Base-by-base conservation (phyloP, 2,888 invertebrate genomes). In the Macrosiphum euphorbiae region DNA sequence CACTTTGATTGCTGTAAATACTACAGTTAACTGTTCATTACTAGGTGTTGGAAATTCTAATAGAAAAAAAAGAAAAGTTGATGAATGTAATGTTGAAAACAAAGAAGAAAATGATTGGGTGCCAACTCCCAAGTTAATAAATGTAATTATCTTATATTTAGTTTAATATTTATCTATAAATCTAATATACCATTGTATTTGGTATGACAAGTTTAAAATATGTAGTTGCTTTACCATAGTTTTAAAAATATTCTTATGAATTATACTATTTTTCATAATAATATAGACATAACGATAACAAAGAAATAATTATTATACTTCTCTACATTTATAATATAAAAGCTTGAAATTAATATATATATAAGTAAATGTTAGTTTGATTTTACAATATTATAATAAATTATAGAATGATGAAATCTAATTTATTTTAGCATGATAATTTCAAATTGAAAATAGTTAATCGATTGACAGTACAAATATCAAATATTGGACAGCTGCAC, bases 31-130 rank as follows among this genome's bases (percentile, higher is more conserved):
- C 84, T 85, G 78, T 84, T 93, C 88, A 35, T 5, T 52, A 47
- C 24, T 93, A 47, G 35, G 26, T 44, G 8, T 55, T 89, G 89
- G 85, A 47, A 44, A 5, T 44, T 58, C 93, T 41, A 89, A 89
- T 85, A 93, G 47, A 84, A 93, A 85, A 58, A 93, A 93, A 78
- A 88, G 89, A 35, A 93, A 93, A 55, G 20, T 44, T 16, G 26
- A 13, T 11, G 89, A 85, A 84, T 41, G 11, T 26, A 89, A 55
- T 85, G 47, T 28, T 35, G 58, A 89, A 58, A 88, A 88, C 3
- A 24, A 24, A 16, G 88, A 78, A 78, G 88, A 89, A 47, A 52
- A 44, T 1, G 84, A 93, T 1, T 89, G 89, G 52, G 26, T 93
- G n/a, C 93, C 93, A 55, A 13, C 16, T 47, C 78, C 89, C 1